A percentile compares a stretch with the other conserved stretches of the same genome.
phyloP scores from a whole-genome alignment of 2,888 invertebrate species.

The Phytoseiulus persimilis region DNA sequence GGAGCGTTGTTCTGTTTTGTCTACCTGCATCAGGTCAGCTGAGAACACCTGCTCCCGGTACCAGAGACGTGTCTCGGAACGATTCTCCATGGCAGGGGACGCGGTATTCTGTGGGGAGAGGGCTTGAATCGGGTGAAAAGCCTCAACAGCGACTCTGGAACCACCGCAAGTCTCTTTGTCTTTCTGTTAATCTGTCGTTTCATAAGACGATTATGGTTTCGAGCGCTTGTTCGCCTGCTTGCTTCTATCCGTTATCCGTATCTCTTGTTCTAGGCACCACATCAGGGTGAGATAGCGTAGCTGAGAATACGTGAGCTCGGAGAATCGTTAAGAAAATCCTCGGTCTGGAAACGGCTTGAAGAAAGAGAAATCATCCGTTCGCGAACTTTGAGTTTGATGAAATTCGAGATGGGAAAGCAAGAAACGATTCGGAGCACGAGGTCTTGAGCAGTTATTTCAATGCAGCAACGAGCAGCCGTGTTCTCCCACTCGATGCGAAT shows the following conservation, averaged over 20 bases:
- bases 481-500: no score
- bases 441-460: no score
- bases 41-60: no score
- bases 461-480: no score
- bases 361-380: background rate
- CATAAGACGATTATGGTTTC: background rate
- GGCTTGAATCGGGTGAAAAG: background rate
- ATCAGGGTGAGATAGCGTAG: background rate
- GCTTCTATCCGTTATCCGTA: background rate
- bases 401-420: no score
- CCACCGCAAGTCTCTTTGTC: background rate
- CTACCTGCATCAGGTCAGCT: no score
- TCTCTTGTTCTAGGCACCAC: background rate
- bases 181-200: background rate
- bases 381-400: background rate
- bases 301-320: background rate
- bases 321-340: background rate
- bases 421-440: no score
- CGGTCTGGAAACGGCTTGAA: background rate
- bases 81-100: no score
- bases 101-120: background rate
- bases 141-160: background rate
- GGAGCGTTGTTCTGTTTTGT: no score
- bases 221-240: background rate
- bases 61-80: no score